phyloP scores from a whole-genome alignment of 2,113 vertebrate genomes.

The Nesospiza acunhae region DNA sequence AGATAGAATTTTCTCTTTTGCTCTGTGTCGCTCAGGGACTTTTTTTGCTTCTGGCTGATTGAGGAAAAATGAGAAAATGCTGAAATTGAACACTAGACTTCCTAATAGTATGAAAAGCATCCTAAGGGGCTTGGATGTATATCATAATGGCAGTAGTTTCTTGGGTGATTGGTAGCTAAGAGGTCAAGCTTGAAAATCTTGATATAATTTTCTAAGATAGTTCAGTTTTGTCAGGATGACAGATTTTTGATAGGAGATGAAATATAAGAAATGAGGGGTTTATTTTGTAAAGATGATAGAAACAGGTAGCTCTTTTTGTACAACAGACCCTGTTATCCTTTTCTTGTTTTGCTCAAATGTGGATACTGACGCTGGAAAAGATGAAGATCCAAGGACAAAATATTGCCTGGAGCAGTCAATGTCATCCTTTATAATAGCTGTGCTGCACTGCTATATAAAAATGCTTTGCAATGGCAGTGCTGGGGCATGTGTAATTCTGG shows the following conservation, averaged over 20 bases:
- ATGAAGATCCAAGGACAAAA: not conserved
- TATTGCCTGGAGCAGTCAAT: not conserved
- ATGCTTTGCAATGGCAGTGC: not conserved
- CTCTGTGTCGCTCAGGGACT: not conserved
- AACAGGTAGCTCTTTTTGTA: not conserved
- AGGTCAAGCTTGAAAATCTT: constrained; percentile 11
- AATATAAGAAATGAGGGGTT: not conserved
- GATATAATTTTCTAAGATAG: not conserved
- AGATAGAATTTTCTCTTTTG: not conserved
- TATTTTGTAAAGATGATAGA: not conserved
- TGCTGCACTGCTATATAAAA: not conserved
- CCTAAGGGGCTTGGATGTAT: not conserved
- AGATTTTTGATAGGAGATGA: not conserved
- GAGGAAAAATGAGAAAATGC: constrained; percentile 44
- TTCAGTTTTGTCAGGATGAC: not conserved
- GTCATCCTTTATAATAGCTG: not conserved
- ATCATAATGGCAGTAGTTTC: not conserved
- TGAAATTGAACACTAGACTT: not conserved
- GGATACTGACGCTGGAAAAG: not conserved
- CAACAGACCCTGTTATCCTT: not conserved
- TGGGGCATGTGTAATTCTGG: not conserved
- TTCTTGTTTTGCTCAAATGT: not conserved
- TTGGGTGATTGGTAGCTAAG: not conserved
- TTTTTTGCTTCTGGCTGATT: not conserved
- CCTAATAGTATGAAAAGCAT: not conserved